Evolutionary conservation across 2,888 invertebrate species (phyloP).

Genomic region (Rhamnusium bicolor): DNA sequence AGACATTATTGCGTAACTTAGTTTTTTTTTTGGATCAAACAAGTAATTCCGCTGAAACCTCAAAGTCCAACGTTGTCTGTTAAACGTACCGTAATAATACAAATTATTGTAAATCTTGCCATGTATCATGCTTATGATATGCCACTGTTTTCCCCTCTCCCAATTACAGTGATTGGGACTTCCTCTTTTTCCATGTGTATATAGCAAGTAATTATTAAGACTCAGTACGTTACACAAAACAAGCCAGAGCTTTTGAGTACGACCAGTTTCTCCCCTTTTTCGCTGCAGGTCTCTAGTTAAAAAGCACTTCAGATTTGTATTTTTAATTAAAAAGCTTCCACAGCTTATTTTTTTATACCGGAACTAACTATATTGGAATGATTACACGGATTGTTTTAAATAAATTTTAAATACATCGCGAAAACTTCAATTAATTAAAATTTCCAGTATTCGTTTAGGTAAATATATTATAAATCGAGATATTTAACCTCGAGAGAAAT

Average conservation of each 20-base stretch:
- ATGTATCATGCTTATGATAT: background rate
- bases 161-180: constrained; percentile 63
- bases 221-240: constrained; percentile 47
- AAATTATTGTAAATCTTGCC: too few species aligned
- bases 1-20: too few species aligned
- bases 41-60: too few species aligned
- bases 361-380: constrained; percentile 3
- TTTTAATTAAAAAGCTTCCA: constrained; percentile 53
- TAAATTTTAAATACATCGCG: constrained; percentile 7
- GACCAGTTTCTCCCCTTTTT: constrained; percentile 47
- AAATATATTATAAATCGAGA: too few species aligned
- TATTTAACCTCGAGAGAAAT: too few species aligned
- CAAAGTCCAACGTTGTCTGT: too few species aligned
- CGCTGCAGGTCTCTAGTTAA: constrained; percentile 41
- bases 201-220: constrained; percentile 51
- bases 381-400: constrained; percentile 15
- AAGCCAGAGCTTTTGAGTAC: constrained; percentile 43
- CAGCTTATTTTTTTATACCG: constrained; percentile 14
- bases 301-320: constrained; percentile 50
- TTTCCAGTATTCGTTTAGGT: too few species aligned
- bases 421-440: too few species aligned
- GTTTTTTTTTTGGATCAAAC: too few species aligned
- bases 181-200: constrained; percentile 49
- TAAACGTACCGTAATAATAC: too few species aligned
- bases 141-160: constrained; percentile 47